These are phyloP conservation scores for Loripinus fragilis DNA, from an alignment of 2,888 invertebrate genomes.

Conservation along the genomic window DNA sequence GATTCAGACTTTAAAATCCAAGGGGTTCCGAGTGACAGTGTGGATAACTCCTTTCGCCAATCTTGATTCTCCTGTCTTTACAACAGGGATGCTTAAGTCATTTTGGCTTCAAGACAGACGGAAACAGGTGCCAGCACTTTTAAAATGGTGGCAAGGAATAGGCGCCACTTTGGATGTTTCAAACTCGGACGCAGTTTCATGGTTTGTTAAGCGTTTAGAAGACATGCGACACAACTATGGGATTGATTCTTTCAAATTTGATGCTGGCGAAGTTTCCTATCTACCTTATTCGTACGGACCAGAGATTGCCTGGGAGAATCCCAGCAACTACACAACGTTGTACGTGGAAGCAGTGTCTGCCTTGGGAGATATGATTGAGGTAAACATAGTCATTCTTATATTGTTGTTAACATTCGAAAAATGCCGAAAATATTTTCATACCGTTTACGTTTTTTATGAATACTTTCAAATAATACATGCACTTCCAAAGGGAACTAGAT, in stretches of 20 bases:
- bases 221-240: constrained; percentile 87
- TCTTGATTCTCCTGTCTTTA: constrained; percentile 93
- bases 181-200: constrained; percentile 91
- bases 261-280: constrained; percentile 86
- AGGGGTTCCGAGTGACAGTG: constrained; percentile 90
- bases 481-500: no score
- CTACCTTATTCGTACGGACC: constrained; percentile 66
- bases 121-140: constrained; percentile 67
- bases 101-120: constrained; percentile 84
- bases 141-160: constrained; percentile 93
- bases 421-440: no score
- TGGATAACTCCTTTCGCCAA: constrained; percentile 86
- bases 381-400: constrained; percentile 15
- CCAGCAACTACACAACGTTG: constrained; percentile 65
- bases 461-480: no score
- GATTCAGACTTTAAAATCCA: constrained; percentile 85
- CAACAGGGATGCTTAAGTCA: constrained; percentile 88
- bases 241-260: constrained; percentile 95
- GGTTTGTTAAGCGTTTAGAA: constrained; percentile 89
- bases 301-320: constrained; percentile 54
- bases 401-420: no score
- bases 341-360: constrained; percentile 69
- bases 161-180: constrained; percentile 92
- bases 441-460: no score
- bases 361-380: constrained; percentile 85